These are phyloP conservation scores for Tetragonula carbonaria DNA, from an alignment of 2,888 invertebrate genomes.

Conservation along the genomic window DNA sequence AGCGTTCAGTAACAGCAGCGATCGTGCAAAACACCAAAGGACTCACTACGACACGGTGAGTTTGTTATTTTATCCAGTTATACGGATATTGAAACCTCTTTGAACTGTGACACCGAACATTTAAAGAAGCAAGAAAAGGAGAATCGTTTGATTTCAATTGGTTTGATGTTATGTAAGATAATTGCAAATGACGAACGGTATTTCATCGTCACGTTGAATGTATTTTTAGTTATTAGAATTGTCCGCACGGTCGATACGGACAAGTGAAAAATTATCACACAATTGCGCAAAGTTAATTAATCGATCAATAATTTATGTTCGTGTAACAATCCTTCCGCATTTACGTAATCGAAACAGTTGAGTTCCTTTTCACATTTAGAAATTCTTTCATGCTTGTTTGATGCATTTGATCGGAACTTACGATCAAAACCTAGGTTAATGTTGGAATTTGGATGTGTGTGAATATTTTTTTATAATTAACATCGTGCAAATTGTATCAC, in stretches of 20 bases:
- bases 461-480: not conserved
- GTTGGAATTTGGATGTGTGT: not conserved
- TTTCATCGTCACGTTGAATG: not conserved
- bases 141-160: not conserved
- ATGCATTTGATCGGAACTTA: too few relatives aligned
- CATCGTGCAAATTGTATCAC: not conserved
- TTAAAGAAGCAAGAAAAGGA: not conserved
- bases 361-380: too few relatives aligned
- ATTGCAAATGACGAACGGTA: not conserved
- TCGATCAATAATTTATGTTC: not conserved
- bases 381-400: too few relatives aligned
- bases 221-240: not conserved
- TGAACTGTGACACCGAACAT: not conserved
- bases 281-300: not conserved
- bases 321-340: not conserved
- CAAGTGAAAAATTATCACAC: too few relatives aligned
- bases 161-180: not conserved
- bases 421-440: not conserved
- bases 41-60: slow-evolving; percentile 98
- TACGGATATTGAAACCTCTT: not conserved
- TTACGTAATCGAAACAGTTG: not conserved
- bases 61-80: not conserved
- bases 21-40: slow-evolving; percentile 98
- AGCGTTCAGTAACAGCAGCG: slow-evolving; percentile 99
- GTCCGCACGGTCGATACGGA: too few relatives aligned